A percentile compares a stretch with the other conserved stretches of the same genome.
These are phyloP conservation scores for Megalonaias nervosa DNA, from an alignment of 1,140 invertebrate genomes.

Conservation along the genomic window DNA sequence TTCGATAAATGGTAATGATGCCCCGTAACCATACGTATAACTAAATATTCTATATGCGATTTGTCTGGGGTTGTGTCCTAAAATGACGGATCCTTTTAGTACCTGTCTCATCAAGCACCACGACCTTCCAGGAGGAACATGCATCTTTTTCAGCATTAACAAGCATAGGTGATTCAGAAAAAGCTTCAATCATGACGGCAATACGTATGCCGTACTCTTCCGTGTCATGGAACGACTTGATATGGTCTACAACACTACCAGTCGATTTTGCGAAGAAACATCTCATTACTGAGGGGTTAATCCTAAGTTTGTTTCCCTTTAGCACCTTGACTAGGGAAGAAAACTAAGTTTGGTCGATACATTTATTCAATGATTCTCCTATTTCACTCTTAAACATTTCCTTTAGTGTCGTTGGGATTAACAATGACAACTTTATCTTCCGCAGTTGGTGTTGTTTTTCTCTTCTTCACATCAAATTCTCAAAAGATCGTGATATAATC, in stretches of 20 bases:
- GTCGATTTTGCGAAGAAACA: background rate
- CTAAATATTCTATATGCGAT: background rate
- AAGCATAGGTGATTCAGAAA: constrained; percentile 7
- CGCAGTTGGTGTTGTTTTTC: background rate
- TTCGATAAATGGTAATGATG: background rate
- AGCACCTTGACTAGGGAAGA: background rate
- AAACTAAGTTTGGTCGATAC: background rate
- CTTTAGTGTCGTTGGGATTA: background rate
- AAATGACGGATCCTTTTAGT: constrained; percentile 11
- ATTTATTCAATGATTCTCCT: background rate
- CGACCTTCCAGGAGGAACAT: background rate
- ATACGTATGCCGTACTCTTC: background rate
- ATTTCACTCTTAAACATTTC: background rate
- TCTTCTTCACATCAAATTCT: constrained; percentile 3
- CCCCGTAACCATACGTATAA: constrained; percentile 4
- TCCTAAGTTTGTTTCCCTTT: background rate
- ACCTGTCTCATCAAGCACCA: constrained; percentile 8
- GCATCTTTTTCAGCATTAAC: background rate
- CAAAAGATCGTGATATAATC: background rate
- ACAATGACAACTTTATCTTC: background rate
- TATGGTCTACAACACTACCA: background rate
- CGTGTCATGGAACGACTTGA: background rate
- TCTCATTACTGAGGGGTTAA: background rate
- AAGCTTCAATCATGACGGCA: constrained; percentile 3
- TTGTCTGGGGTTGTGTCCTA: background rate